These are phyloP conservation scores for Semaprochilodus insignis DNA, from an alignment of 2,797 vertebrate genomes.

Conservation along the genomic window DNA sequence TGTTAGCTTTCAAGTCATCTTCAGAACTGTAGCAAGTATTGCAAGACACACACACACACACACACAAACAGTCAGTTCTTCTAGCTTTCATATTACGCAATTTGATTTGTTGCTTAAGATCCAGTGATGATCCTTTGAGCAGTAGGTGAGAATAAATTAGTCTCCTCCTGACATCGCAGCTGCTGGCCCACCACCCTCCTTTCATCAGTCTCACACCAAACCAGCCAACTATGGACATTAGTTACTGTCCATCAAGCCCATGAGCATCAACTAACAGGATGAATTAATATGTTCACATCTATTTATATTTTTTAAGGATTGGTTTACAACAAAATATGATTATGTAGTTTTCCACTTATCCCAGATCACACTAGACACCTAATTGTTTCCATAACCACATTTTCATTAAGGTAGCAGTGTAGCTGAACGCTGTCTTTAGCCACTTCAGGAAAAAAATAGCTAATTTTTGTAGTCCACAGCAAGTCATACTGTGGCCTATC, in stretches of 20 bases:
- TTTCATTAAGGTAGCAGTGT: no score
- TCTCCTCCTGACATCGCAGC: background rate
- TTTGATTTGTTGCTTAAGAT: constrained; percentile 18
- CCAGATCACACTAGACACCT: no score
- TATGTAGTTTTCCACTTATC: no score
- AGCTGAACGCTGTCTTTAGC: no score
- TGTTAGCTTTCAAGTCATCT: background rate
- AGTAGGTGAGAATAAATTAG: constrained; percentile 16
- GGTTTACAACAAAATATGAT: no score
- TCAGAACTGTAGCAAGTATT: background rate
- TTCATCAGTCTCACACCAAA: background rate
- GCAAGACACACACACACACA: background rate
- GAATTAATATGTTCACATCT: background rate
- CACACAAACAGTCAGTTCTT: background rate
- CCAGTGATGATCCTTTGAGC: constrained; percentile 9
- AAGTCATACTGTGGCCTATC: no score
- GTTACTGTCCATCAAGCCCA: background rate
- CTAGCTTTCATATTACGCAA: constrained; percentile 28
- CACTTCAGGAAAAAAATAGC: no score
- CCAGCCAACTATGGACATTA: background rate
- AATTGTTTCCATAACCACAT: no score
- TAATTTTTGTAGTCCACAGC: no score
- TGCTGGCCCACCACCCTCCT: background rate
- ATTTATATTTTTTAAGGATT: background rate
- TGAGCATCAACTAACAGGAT: background rate